Evolutionary conservation across 1,140 invertebrate genomes (phyloP).

Genomic region (Cepaea nemoralis): DNA sequence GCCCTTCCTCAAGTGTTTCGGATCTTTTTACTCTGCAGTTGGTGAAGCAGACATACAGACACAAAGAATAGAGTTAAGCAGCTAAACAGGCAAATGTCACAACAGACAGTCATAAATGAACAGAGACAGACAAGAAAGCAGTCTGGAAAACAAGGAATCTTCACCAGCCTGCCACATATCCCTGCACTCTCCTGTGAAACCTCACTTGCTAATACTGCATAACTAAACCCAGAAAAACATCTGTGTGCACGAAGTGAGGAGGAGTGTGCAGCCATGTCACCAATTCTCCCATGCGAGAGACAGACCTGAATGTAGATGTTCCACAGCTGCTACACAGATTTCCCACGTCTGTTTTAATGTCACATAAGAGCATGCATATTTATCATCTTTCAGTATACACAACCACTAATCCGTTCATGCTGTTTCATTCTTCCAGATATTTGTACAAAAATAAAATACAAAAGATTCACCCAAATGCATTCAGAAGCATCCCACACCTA

Average conservation of each 20-base stretch:
- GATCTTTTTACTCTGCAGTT: no score
- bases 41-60: no score
- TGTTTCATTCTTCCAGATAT: conserved; percentile 18
- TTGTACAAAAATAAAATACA: conserved; percentile 40
- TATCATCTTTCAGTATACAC: background rate
- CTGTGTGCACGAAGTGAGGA: background rate
- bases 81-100: no score
- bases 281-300: background rate
- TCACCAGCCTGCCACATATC: no score
- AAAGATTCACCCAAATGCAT: conserved; percentile 25
- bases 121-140: no score
- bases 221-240: no score
- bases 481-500: conserved; percentile 4
- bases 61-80: no score
- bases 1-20: no score
- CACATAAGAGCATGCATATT: background rate
- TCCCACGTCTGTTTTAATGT: background rate
- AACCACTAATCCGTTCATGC: background rate
- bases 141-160: no score
- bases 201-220: no score
- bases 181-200: no score
- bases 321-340: background rate
- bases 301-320: conserved; percentile 78
- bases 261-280: background rate
- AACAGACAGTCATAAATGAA: no score